A percentile compares a stretch with the other conserved stretches of the same genome.
Conservation (phyloP, 2,797 vertebrate species). For the Pangasius macronema region DNA sequence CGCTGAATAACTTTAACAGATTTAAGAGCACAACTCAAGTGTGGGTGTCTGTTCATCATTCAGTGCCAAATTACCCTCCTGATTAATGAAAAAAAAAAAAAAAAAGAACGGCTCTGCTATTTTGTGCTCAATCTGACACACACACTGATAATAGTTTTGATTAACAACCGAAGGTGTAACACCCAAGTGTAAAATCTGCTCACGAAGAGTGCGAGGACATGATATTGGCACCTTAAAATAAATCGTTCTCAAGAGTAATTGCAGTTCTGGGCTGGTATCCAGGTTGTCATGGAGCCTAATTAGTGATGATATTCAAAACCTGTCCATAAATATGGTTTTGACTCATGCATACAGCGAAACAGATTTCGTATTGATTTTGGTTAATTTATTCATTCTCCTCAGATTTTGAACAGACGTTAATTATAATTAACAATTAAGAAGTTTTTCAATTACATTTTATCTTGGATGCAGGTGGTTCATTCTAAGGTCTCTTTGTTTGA, state of each 20-base stretch:
- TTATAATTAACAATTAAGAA: slow-evolving; percentile 13
- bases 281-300: slow-evolving; percentile 33
- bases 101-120: not conserved
- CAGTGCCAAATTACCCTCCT: not conserved
- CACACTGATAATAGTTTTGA: not conserved
- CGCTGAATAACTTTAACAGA: not conserved
- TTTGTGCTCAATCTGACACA: not conserved
- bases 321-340: slow-evolving; percentile 15
- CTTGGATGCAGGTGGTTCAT: slow-evolving; percentile 17
- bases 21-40: slow-evolving; percentile 4
- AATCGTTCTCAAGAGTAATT: slow-evolving; percentile 18
- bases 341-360: slow-evolving; percentile 2
- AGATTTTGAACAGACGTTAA: slow-evolving; percentile 31
- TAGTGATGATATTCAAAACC: slow-evolving; percentile 31
- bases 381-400: slow-evolving; percentile 15
- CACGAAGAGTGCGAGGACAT: not conserved
- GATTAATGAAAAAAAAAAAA: not conserved
- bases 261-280: slow-evolving; percentile 27
- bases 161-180: not conserved
- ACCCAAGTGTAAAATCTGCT: slow-evolving; percentile 1
- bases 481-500: slow-evolving; percentile 17
- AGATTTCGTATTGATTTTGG: slow-evolving; percentile 24
- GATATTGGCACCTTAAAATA: slow-evolving; percentile 19
- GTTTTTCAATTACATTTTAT: not conserved
- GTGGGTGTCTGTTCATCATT: not conserved